Evolutionary conservation across 2,797 vertebrate species (phyloP).

Genomic region (Sebastes diaconus): DNA sequence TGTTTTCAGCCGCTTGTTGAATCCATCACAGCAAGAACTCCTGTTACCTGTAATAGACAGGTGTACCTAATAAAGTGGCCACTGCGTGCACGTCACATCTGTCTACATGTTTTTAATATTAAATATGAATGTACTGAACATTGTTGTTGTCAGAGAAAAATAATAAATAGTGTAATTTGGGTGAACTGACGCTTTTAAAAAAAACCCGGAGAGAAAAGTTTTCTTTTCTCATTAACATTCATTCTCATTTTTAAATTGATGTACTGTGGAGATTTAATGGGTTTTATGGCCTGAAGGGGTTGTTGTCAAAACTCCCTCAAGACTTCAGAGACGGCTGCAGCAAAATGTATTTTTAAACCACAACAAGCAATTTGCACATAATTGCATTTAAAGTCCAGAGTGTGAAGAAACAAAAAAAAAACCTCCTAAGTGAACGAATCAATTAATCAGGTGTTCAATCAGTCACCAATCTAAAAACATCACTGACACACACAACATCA

Average conservation of each 20-base stretch:
- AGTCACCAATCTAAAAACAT: background rate
- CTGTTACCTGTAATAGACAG: too few relatives aligned
- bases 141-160: background rate
- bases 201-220: background rate
- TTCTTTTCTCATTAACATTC: conserved; percentile 7
- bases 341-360: background rate
- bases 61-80: background rate
- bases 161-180: background rate
- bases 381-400: background rate
- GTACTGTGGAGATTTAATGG: conserved; percentile 4
- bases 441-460: background rate
- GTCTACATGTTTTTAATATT: background rate
- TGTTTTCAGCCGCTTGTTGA: too few relatives aligned
- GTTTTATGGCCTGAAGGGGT: conserved; percentile 8
- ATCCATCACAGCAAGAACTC: too few relatives aligned
- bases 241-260: background rate
- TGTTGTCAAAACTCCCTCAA: background rate
- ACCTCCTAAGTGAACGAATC: background rate
- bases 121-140: background rate
- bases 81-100: background rate
- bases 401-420: background rate
- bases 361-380: background rate
- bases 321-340: background rate
- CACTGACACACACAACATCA: background rate
- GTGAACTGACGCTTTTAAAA: background rate